A percentile compares a stretch with the other conserved stretches of the same genome.
Conservation (phyloP, 2,888 invertebrate genomes). For the Phania funesta region DNA sequence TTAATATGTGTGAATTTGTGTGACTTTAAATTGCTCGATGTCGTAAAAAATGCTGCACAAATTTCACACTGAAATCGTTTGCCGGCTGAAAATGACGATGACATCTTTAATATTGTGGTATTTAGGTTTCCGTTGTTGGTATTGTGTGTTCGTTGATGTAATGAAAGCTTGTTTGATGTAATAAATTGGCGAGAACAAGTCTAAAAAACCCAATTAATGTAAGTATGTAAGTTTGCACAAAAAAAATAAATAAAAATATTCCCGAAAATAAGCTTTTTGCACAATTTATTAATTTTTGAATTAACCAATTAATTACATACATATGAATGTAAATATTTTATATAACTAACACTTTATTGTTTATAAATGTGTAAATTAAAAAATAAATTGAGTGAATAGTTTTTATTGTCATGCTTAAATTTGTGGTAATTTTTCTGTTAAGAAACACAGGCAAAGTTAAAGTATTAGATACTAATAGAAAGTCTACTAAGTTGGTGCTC, state of each 20-base stretch:
- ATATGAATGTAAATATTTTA: too few species aligned
- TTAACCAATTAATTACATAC: too few species aligned
- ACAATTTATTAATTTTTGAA: too few species aligned
- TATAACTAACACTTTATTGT: too few species aligned
- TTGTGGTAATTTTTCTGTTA: too few species aligned
- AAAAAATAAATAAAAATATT: background rate
- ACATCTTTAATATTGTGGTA: background rate
- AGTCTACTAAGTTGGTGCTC: too few species aligned
- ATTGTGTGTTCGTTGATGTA: slow-evolving; percentile 71
- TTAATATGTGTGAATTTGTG: slow-evolving; percentile 71
- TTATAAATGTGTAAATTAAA: too few species aligned
- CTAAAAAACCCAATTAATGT: slow-evolving; percentile 39
- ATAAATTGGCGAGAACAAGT: slow-evolving; percentile 71
- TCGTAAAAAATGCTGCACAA: slow-evolving; percentile 72
- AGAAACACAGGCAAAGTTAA: too few species aligned
- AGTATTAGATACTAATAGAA: too few species aligned
- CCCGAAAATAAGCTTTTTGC: background rate
- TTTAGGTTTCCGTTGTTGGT: slow-evolving; percentile 17
- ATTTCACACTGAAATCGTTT: slow-evolving; percentile 73
- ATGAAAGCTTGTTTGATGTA: slow-evolving; percentile 71
- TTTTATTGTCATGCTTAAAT: too few species aligned
- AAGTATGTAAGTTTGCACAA: background rate
- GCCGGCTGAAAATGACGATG: background rate
- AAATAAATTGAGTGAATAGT: too few species aligned
- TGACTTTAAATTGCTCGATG: slow-evolving; percentile 72